Conservation (phyloP, 2,797 vertebrate species). For the Streptopelia turtur region DNA sequence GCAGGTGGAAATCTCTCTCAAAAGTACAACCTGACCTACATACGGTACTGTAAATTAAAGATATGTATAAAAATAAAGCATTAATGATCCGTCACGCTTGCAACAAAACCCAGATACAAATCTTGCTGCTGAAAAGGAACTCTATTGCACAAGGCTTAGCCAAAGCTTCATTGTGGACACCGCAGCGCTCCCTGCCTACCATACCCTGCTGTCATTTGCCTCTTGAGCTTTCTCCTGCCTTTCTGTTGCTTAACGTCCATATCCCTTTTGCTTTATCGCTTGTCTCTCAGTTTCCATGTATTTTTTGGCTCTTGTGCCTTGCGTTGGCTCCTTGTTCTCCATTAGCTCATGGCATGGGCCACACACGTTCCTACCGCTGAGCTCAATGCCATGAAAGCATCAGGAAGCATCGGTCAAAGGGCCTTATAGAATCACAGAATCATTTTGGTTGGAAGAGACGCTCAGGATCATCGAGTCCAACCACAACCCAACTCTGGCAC, state of each 20-base stretch:
- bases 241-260: background rate
- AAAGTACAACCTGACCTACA: conserved; percentile 59
- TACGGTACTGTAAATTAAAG: background rate
- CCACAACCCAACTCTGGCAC: no score
- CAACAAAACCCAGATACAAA: background rate
- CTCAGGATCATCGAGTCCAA: no score
- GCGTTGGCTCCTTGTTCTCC: background rate
- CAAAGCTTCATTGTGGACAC: background rate
- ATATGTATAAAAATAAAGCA: conserved; percentile 41
- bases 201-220: background rate
- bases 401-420: fast-evolving
- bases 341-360: conserved; percentile 27
- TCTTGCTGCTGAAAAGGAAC: background rate
- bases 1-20: conserved; percentile 20
- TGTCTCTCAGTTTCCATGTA: background rate
- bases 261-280: background rate
- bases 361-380: background rate
- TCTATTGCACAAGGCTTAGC: background rate
- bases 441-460: no score
- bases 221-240: background rate
- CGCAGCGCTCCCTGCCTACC: background rate
- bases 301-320: background rate
- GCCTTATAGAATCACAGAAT: background rate
- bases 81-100: background rate
- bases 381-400: background rate